Base-by-base conservation (phyloP, 92 coral and sea anemone species). In the Montipora capitata region DNA sequence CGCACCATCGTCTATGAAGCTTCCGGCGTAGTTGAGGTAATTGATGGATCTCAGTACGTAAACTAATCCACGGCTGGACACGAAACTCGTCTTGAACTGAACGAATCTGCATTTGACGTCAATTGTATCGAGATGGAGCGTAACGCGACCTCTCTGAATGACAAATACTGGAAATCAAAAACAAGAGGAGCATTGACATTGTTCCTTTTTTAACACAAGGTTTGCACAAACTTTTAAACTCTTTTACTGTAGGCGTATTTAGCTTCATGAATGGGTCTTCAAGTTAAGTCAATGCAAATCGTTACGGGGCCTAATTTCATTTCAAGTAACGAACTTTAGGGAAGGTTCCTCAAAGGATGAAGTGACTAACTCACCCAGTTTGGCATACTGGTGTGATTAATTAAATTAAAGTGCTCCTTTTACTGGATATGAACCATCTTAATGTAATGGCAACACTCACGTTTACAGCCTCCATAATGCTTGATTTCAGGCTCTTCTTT, bases 111-210 rank as follows among this genome's bases (percentile, higher is more conserved):
- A 20, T 20, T 20, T 20, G 0, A 92, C 94, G 10, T 77, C 94
- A 16, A 56, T 71, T 5, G 88, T 82, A 35, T 89, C 84, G 14
- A 94, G 94, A 15, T 13, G 65, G 44, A 94, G 88, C 4, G 49
- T 76, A 15, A 82, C 90, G 13, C 98, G 98, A 44, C 95, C 95
- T 43, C 92, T 88, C 78, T 92, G 93, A 80, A 90, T 80, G 41
- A 92, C 80, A 43, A 94, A 94, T 42, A 91, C 98, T 94, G 74
- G 4, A 76, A 65, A 68, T 40, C 2, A 11, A 59, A 45, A 49
- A 18, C 27, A 20, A 20, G 27, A 20, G 27, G 27, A 20, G 27
- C 27, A 20, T 20, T 20, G 27, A 20, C 27, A 20, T 20, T 20
- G 27, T 20, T 20, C 27, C 27, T 20, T 20, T 66, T 10, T 20